Percentiles rank a stretch among this genome's conserved stretches.
Conservation (phyloP, 64 coral and sea anemone genomes). For the Stylophora pistillata region DNA sequence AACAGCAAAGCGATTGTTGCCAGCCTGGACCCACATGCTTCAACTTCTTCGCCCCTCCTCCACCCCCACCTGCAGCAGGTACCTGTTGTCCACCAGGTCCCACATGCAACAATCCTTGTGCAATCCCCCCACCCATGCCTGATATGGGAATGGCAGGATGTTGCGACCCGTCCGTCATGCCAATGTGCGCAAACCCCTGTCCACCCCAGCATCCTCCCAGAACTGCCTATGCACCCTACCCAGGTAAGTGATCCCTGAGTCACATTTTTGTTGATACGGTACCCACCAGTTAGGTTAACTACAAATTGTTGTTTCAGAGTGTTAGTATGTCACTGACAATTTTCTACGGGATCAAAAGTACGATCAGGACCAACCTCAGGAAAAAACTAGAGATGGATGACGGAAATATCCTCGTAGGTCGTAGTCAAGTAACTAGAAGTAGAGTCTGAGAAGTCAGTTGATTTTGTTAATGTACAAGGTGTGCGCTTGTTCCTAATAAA, state of each 20-base stretch:
- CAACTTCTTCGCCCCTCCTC: constrained; percentile 20
- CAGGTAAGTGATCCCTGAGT: constrained; percentile 46
- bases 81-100: not conserved
- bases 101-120: not conserved
- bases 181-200: constrained; percentile 77
- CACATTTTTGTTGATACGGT: not conserved
- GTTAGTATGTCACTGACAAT: no score
- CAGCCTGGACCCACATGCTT: constrained; percentile 40
- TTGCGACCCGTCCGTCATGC: constrained; percentile 70
- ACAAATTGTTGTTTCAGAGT: no score
- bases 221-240: constrained; percentile 76
- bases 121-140: constrained; percentile 30
- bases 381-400: no score
- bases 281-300: no score
- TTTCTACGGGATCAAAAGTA: no score
- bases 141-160: constrained; percentile 68
- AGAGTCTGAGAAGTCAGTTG: not conserved
- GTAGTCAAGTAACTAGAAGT: no score
- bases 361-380: no score
- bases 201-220: constrained; percentile 57
- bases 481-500: not conserved
- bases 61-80: constrained; percentile 18
- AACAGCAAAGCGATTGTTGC: constrained; percentile 64
- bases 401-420: no score
- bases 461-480: not conserved